These are phyloP conservation scores for Otolemur crassicaudatus DNA, from an alignment of 2,797 vertebrate genomes.

Conservation along the genomic window DNA sequence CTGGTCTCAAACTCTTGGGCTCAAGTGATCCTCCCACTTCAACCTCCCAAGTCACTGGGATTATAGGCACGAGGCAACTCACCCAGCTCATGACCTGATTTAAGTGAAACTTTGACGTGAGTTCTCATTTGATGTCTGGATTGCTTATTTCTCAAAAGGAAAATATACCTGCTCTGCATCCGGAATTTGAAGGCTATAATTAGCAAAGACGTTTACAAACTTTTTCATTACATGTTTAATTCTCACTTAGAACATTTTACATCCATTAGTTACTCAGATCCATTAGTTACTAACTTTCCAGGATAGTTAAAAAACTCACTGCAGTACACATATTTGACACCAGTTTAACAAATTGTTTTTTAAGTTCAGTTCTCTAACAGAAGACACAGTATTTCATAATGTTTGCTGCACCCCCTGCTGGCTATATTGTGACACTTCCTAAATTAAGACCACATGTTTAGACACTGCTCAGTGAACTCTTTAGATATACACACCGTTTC, in stretches of 20 bases:
- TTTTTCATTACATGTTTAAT: neutral
- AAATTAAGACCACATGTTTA: conserved; percentile 15
- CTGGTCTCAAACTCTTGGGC: too few species aligned
- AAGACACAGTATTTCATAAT: conserved; percentile 46
- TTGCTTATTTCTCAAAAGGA: conserved; percentile 53
- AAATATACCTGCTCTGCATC: neutral
- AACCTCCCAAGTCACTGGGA: too few species aligned
- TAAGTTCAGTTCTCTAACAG: conserved; percentile 1
- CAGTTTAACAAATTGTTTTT: neutral
- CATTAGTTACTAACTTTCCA: conserved; percentile 42
- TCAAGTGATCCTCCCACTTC: too few species aligned
- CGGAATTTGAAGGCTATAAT: conserved; percentile 4
- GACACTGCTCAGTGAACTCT: neutral
- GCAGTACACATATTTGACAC: neutral
- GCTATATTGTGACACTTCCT: conserved; percentile 13
- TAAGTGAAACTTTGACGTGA: neutral
- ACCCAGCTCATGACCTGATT: neutral
- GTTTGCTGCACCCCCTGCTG: conserved; percentile 79
- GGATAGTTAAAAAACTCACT: conserved; percentile 35
- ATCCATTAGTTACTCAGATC: conserved; percentile 2
- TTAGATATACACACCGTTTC: neutral
- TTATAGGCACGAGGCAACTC: too few species aligned
- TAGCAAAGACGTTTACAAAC: neutral
- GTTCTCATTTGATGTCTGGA: neutral
- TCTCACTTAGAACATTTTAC: neutral